phyloP scores from a whole-genome alignment of 2,888 invertebrate genomes.

The Aporophyla nigra region DNA sequence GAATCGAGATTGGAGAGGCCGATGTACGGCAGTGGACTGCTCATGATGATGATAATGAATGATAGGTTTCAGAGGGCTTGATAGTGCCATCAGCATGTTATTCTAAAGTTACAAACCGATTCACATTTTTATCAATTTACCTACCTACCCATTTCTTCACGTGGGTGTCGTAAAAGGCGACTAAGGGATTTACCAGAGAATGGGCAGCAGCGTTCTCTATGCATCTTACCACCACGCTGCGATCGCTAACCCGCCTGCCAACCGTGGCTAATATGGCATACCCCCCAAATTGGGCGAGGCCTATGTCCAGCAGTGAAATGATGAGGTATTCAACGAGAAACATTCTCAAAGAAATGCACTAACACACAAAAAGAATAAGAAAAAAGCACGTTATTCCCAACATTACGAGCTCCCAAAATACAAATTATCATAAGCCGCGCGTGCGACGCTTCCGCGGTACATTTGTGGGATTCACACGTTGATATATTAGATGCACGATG shows the following conservation, averaged over 20 bases:
- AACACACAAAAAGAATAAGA: constrained; percentile 23
- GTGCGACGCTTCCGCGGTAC: constrained; percentile 62
- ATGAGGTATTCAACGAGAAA: neutral
- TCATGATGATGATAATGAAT: neutral
- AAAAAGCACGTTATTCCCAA: constrained; percentile 41
- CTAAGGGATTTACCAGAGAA: no score
- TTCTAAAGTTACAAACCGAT: neutral
- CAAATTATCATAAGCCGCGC: constrained; percentile 66
- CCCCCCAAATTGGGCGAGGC: no score
- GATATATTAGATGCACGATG: constrained; percentile 61
- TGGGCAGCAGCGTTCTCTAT: no score
- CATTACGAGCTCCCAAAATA: constrained; percentile 65
- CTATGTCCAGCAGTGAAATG: no score
- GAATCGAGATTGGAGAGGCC: neutral
- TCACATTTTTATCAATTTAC: neutral
- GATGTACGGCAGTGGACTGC: neutral
- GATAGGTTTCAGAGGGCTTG: neutral
- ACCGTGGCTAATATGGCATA: no score
- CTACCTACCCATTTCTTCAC: no score
- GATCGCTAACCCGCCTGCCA: no score
- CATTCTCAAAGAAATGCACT: constrained; percentile 1
- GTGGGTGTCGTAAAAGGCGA: no score
- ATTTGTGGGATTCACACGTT: constrained; percentile 63
- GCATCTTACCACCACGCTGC: no score
- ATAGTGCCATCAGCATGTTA: neutral